Evolutionary conservation across 2,797 vertebrate species (phyloP).

Genomic region (Perodicticus potto): DNA sequence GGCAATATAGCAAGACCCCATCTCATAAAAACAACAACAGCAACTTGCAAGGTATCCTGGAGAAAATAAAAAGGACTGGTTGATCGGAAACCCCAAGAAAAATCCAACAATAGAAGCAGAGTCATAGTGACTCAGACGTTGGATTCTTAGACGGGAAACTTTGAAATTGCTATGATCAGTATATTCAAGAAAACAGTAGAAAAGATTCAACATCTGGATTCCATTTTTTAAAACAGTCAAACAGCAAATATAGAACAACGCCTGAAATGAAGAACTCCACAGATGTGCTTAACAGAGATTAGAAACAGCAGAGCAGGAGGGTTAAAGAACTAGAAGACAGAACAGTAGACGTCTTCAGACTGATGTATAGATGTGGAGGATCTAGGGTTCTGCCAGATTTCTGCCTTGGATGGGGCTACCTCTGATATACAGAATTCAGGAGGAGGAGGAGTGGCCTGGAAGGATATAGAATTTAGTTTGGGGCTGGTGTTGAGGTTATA

Average conservation of each 20-base stretch:
- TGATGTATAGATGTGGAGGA: neutral
- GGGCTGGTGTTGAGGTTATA: neutral
- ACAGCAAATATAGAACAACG: slow-evolving; percentile 17
- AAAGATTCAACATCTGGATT: neutral
- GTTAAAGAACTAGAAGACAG: neutral
- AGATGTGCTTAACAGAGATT: neutral
- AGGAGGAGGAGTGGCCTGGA: neutral
- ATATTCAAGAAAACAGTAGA: neutral
- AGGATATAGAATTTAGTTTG: neutral
- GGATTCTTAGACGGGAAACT: neutral
- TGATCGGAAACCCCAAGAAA: neutral
- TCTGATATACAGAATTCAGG: neutral
- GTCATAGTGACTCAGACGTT: neutral
- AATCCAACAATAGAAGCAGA: neutral
- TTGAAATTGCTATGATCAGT: neutral
- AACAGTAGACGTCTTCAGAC: neutral
- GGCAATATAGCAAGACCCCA: neutral
- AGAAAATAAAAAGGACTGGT: neutral
- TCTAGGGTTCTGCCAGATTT: neutral
- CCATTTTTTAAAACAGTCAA: slow-evolving; percentile 22
- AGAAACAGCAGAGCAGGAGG: neutral
- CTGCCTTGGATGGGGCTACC: neutral
- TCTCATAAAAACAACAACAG: neutral
- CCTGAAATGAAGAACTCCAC: neutral
- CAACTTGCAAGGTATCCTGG: neutral